Base-by-base conservation (phyloP, 1,140 invertebrate genomes). In the Halesus radiatus region DNA sequence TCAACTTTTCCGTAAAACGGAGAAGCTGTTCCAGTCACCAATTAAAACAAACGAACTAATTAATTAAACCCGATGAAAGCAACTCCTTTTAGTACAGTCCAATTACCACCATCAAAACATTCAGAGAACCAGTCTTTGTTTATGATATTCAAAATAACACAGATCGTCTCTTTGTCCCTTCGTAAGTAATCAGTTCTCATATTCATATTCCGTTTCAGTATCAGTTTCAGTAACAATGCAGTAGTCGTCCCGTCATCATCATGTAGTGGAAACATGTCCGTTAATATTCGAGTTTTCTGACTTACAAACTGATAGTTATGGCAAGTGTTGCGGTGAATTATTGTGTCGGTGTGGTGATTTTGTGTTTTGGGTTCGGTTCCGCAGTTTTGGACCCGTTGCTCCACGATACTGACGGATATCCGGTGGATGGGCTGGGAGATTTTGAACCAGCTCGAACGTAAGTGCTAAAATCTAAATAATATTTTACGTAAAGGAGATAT, bases 391-490 rank as follows among this genome's bases (percentile, higher is more conserved):
- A 82, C 23, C 62, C 73, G 16, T 66, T 56, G 15, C 6, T 22
- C 0, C 20, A 16, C 20, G 23, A 73, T 4, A 75, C 22, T 16
- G 53, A 80, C 23, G 76, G 76, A 22, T 79, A 72, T 58, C 62
- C 80, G 15, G n/a, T 81, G 22, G 80, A 84, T 52, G 60, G 73
- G 22, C 66, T 84, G 53, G 80, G 80, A 37, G 77, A 81, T 45
- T 80, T 81, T 20, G 74, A 80, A 75, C 76, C 80, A 32, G 80
- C 80, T 13, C 66, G 80, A 70, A 75, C 81, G 83, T 84, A 82
- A 76, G 72, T 75, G 20, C 18, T 72, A 20, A 20, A 16, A 18
- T 37, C 50, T 23, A 45, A 26, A 54, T 26, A 7, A 45, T 7
- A 10, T 8, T 5, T 45, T 5, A 32, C 1, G 26, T 29, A 29